Percentiles rank a stretch among this genome's conserved stretches.
Evolutionary conservation across 2,888 invertebrate species (phyloP).

Genomic region (Tinea semifulvella): DNA sequence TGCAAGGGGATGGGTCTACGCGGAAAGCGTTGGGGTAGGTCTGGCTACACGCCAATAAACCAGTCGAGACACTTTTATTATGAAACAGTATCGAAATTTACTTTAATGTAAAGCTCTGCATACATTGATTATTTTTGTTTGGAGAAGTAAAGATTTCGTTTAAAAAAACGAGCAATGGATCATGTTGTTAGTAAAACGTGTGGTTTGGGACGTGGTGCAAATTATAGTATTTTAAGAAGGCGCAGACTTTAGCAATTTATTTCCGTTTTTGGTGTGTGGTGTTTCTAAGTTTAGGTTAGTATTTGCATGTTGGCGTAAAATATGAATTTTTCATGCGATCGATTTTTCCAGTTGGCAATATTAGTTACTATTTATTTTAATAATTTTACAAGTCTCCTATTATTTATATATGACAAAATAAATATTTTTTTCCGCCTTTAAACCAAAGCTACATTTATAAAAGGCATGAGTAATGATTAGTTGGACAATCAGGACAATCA

Average conservation of each 20-base stretch:
- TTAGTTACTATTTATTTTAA: too few relatives aligned
- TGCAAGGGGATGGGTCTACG: conserved; percentile 29
- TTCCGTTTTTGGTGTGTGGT: background rate
- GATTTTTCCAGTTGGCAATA: too few relatives aligned
- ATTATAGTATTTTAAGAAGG: conserved; percentile 1
- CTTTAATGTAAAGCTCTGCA: too few relatives aligned
- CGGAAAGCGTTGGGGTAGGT: conserved; percentile 52
- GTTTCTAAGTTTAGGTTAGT: background rate
- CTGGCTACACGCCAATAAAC: conserved; percentile 29
- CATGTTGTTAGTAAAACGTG: background rate
- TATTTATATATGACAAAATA: too few relatives aligned
- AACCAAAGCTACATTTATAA: too few relatives aligned
- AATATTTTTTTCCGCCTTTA: too few relatives aligned
- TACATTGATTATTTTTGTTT: too few relatives aligned
- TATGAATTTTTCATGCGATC: background rate
- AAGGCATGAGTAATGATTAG: too few relatives aligned
- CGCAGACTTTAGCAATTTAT: background rate
- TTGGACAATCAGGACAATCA: too few relatives aligned
- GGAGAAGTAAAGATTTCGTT: too few relatives aligned
- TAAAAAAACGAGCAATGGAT: background rate
- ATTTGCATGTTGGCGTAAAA: background rate
- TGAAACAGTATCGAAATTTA: too few relatives aligned
- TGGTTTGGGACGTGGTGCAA: background rate
- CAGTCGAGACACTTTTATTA: conserved; percentile 4
- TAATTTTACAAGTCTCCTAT: too few relatives aligned